A percentile compares a stretch with the other conserved stretches of the same genome.
Evolutionary conservation across 2,113 vertebrate species (phyloP).

Genomic region (Prunella fulvescens): DNA sequence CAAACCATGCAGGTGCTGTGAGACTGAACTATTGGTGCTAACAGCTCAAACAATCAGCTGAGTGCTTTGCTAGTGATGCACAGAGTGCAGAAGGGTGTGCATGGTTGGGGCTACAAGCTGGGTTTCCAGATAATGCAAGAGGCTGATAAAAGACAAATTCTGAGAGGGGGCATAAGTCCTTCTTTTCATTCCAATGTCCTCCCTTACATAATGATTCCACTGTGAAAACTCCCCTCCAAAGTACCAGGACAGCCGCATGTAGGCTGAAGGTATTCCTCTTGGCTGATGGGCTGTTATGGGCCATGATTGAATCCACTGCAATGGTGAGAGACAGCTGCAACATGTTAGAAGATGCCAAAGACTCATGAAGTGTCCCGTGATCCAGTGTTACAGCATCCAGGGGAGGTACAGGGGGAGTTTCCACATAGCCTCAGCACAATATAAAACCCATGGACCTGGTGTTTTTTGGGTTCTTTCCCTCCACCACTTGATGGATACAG

Average conservation of each 20-base stretch:
- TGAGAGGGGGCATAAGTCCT: background rate
- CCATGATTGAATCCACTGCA: background rate
- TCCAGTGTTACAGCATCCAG: background rate
- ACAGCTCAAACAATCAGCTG: background rate
- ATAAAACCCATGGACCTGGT: background rate
- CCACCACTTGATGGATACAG: background rate
- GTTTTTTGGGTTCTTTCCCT: background rate
- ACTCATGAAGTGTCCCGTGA: fast-evolving
- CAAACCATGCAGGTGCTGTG: background rate
- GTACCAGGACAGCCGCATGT: background rate
- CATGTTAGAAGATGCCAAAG: background rate
- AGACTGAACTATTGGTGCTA: background rate
- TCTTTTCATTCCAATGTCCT: background rate
- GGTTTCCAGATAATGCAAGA: background rate
- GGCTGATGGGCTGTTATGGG: background rate
- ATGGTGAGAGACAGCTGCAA: background rate
- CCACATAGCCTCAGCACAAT: background rate
- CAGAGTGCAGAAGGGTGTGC: background rate
- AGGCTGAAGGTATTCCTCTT: background rate
- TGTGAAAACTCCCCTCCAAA: background rate
- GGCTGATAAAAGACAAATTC: background rate
- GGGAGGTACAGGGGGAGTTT: background rate
- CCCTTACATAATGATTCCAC: background rate
- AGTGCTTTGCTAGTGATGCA: background rate
- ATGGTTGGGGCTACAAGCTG: background rate